phyloP scores from a whole-genome alignment of 2,888 invertebrate species.

The Chesias legatella region DNA sequence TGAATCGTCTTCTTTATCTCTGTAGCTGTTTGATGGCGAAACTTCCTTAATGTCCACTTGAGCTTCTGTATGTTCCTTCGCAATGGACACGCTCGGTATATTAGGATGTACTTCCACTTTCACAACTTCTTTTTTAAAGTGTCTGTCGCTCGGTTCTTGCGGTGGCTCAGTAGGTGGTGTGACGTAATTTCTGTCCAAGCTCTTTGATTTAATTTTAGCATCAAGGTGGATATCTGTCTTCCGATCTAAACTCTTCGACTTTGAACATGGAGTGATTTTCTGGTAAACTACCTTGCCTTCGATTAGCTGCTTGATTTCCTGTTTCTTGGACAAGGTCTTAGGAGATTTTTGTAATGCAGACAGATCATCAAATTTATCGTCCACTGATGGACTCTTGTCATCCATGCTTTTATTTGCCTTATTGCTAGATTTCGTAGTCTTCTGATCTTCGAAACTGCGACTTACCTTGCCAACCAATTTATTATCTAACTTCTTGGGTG shows the following conservation, averaged over 20 bases:
- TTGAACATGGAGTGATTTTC: conserved; percentile 74
- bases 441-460: conserved; percentile 82
- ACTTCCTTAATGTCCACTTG: conserved; percentile 46
- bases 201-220: conserved; percentile 82
- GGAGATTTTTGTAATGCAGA: conserved; percentile 79
- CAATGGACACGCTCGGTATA: conserved; percentile 44
- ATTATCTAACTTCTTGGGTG: conserved; percentile 85
- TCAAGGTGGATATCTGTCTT: conserved; percentile 81
- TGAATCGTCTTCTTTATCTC: conserved; percentile 71
- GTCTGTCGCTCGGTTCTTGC: conserved; percentile 60
- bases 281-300: conserved; percentile 83
- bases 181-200: conserved; percentile 83
- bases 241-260: conserved; percentile 84
- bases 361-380: conserved; percentile 82
- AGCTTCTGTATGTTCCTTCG: conserved; percentile 42
- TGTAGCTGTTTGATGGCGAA: conserved; percentile 64
- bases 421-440: conserved; percentile 73
- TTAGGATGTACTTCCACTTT: conserved; percentile 72
- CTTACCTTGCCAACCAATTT: conserved; percentile 80
- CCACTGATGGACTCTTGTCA: conserved; percentile 82
- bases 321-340: conserved; percentile 80
- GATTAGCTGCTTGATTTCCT: conserved; percentile 82
- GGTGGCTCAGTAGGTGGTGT: conserved; percentile 55
- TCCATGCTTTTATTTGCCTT: conserved; percentile 83
- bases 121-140: conserved; percentile 73